phyloP scores from a whole-genome alignment of 2,888 invertebrate species.

The Hydrotaea diabolus region DNA sequence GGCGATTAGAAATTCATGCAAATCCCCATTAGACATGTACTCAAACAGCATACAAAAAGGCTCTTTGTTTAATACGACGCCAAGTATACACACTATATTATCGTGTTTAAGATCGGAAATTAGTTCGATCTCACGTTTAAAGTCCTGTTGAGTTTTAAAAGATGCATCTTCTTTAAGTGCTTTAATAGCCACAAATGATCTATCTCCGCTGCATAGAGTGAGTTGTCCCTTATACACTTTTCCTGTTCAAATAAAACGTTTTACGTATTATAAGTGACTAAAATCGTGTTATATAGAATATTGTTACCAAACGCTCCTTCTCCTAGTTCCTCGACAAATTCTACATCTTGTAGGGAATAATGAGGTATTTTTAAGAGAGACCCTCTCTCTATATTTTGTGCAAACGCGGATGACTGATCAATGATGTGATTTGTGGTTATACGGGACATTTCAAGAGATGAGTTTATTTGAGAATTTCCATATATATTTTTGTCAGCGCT shows the following conservation, averaged over 20 bases:
- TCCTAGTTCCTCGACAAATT: slow-evolving; percentile 94
- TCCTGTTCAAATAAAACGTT: slow-evolving; percentile 69
- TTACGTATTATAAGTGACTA: not conserved
- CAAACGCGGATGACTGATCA: slow-evolving; percentile 77
- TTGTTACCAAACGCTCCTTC: slow-evolving; percentile 94
- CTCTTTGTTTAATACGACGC: slow-evolving; percentile 93
- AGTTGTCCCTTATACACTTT: slow-evolving; percentile 98
- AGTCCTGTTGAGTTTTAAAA: slow-evolving; percentile 94
- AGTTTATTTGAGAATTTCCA: slow-evolving; percentile 88
- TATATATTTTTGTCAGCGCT: slow-evolving; percentile 91
- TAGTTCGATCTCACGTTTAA: slow-evolving; percentile 95
- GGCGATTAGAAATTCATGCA: slow-evolving; percentile 96
- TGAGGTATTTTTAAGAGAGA: slow-evolving; percentile 87
- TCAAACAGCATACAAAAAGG: slow-evolving; percentile 98
- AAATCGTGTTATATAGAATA: not conserved
- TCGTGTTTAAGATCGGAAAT: slow-evolving; percentile 97
- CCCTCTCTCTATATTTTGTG: slow-evolving; percentile 80
- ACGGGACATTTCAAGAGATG: slow-evolving; percentile 92
- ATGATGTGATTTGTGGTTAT: slow-evolving; percentile 81
- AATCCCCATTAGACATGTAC: slow-evolving; percentile 97
- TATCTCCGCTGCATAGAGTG: slow-evolving; percentile 84
- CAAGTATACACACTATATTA: slow-evolving; percentile 96
- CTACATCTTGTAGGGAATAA: slow-evolving; percentile 91
- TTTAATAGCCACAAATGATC: slow-evolving; percentile 94
- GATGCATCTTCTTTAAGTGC: slow-evolving; percentile 96